These are phyloP conservation scores for Haliclona indistincta DNA, from an alignment of 37 sponge, comb jelly and placozoan species.

Conservation along the genomic window DNA sequence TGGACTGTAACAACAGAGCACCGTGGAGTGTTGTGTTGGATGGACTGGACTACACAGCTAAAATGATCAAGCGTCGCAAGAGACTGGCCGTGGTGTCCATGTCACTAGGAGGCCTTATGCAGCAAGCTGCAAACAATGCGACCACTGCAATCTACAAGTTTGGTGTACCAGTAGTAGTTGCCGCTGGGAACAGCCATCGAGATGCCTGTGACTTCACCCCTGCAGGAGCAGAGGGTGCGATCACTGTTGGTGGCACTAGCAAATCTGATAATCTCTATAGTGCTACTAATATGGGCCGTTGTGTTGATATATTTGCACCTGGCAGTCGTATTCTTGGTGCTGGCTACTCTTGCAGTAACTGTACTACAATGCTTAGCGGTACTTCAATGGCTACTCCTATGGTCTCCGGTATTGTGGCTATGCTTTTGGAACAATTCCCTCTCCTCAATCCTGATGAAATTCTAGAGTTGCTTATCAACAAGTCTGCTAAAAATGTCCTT, in stretches of 20 bases:
- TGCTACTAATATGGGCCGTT: constrained; percentile 62
- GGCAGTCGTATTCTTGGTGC: constrained; percentile 47
- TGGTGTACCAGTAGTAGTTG: constrained; percentile 54
- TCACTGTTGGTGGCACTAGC: constrained; percentile 63
- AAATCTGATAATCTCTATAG: constrained; percentile 48
- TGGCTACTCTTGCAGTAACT: constrained; percentile 23
- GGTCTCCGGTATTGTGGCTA: constrained; percentile 57
- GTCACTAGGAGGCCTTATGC: constrained; percentile 58
- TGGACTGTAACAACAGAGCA: constrained; percentile 56
- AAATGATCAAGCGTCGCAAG: not conserved
- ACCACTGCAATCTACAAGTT: not conserved
- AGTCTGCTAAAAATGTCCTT: constrained; percentile 19
- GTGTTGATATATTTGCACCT: constrained; percentile 76
- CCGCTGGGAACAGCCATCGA: constrained; percentile 54
- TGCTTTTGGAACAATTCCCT: constrained; percentile 38
- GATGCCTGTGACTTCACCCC: constrained; percentile 46
- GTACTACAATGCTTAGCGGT: constrained; percentile 43
- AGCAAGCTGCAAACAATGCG: constrained; percentile 46
- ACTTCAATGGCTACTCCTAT: constrained; percentile 75
- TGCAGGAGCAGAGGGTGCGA: constrained; percentile 25
- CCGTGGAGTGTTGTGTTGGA: constrained; percentile 52
- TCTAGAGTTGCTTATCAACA: constrained; percentile 25
- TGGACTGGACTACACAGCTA: constrained; percentile 39
- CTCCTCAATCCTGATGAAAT: constrained; percentile 37
- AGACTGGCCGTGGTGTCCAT: constrained; percentile 49